Evolutionary conservation across 2,888 invertebrate genomes (phyloP).

Genomic region (Tachina fera): DNA sequence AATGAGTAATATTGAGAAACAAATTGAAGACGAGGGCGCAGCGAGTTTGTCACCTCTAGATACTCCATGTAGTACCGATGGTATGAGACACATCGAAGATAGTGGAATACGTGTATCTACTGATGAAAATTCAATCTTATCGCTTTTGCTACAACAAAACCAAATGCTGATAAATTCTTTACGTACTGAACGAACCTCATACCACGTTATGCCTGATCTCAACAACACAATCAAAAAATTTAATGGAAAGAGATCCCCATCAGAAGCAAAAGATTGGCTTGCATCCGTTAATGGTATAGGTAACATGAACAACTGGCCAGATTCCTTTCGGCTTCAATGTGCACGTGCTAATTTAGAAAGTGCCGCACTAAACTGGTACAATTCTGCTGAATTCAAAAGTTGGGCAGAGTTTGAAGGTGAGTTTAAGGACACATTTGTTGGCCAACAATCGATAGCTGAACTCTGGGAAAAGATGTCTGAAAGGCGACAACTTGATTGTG

Average conservation of each 20-base stretch:
- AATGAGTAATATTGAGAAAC: too few relatives aligned
- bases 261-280: slow-evolving; percentile 58
- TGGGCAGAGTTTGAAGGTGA: not conserved
- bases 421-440: slow-evolving; percentile 20
- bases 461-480: slow-evolving; percentile 18
- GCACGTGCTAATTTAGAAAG: slow-evolving; percentile 22
- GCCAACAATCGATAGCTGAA: not conserved
- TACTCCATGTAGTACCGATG: too few relatives aligned
- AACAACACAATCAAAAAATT: slow-evolving; percentile 64
- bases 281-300: slow-evolving; percentile 50
- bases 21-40: too few relatives aligned
- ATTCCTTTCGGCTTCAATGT: slow-evolving; percentile 53
- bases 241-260: slow-evolving; percentile 46
- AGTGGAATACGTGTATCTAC: too few relatives aligned
- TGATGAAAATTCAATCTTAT: too few relatives aligned
- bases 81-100: too few relatives aligned
- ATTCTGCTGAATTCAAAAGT: slow-evolving; percentile 5
- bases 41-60: too few relatives aligned
- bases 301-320: slow-evolving; percentile 55
- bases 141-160: slow-evolving; percentile 57
- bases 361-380: not conserved
- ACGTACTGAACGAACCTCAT: slow-evolving; percentile 43
- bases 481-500: not conserved
- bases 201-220: slow-evolving; percentile 64
- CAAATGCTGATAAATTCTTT: slow-evolving; percentile 55